phyloP scores from a whole-genome alignment of 2,113 vertebrate species.

The Anhinga rufa region DNA sequence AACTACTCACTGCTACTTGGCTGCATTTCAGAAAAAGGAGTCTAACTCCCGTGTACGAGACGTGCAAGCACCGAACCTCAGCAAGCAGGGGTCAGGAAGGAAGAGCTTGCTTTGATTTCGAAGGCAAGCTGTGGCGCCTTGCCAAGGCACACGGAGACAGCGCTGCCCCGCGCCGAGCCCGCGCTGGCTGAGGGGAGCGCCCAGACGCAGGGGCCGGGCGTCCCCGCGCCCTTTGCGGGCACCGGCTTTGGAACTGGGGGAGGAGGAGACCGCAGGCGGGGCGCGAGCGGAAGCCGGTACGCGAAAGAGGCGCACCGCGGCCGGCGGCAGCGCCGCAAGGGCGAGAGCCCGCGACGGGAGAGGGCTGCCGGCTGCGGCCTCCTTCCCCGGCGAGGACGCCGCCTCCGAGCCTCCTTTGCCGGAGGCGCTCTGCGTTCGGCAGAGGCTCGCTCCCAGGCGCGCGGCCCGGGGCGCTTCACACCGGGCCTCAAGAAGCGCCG shows the following conservation, averaged over 20 bases:
- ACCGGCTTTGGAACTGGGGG: fast-evolving
- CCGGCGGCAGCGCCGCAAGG: fast-evolving
- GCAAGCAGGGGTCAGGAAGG: background rate
- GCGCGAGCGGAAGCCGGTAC: fast-evolving
- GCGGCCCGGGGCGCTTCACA: too few relatives aligned
- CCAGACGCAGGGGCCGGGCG: background rate
- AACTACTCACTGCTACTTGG: background rate
- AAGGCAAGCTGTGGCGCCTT: background rate
- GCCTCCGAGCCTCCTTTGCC: too few relatives aligned
- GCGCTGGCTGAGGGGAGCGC: background rate
- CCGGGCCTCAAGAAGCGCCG: too few relatives aligned
- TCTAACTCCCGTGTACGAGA: fast-evolving
- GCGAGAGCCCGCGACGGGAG: background rate
- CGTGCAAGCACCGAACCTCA: background rate
- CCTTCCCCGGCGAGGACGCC: too few relatives aligned
- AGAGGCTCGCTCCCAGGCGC: too few relatives aligned
- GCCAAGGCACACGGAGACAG: background rate
- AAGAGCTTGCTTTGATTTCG: background rate
- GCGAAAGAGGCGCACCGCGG: fast-evolving
- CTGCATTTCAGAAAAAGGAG: background rate
- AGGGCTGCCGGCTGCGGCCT: fast-evolving
- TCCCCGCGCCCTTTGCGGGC: fast-evolving
- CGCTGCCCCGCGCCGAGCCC: background rate
- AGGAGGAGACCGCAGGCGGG: too few relatives aligned
- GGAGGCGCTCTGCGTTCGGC: too few relatives aligned